Conservation (phyloP, 2,888 invertebrate genomes). For the Lamellibrachia columna region DNA sequence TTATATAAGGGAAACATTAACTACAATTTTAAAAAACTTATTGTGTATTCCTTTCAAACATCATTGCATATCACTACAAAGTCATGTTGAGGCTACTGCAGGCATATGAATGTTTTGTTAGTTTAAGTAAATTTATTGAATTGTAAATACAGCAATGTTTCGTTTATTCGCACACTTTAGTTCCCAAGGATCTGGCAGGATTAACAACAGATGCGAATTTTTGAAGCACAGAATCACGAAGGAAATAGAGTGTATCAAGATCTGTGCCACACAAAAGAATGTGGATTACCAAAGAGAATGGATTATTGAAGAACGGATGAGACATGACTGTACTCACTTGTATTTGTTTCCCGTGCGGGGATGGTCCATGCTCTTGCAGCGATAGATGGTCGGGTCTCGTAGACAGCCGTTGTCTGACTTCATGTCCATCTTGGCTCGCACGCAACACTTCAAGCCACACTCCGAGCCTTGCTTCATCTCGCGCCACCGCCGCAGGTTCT, state of each 20-base stretch:
- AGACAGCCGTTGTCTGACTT: slow-evolving; percentile 93
- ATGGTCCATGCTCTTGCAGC: slow-evolving; percentile 95
- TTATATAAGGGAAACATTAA: too few relatives aligned
- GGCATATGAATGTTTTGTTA: too few relatives aligned
- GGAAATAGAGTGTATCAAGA: not conserved
- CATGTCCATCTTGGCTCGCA: slow-evolving; percentile 98
- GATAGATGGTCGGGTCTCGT: slow-evolving; percentile 97
- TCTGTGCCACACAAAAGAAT: too few relatives aligned
- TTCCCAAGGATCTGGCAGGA: not conserved
- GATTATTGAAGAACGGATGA: not conserved
- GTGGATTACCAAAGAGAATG: not conserved
- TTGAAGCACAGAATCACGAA: too few relatives aligned
- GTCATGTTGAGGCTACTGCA: too few relatives aligned
- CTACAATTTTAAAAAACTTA: too few relatives aligned
- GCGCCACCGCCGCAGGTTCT: slow-evolving; percentile 89
- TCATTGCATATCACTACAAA: too few relatives aligned
- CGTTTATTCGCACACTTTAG: not conserved
- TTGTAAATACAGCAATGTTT: too few relatives aligned
- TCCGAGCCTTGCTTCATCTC: slow-evolving; percentile 90
- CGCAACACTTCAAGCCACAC: slow-evolving; percentile 87
- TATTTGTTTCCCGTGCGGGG: slow-evolving; percentile 93
- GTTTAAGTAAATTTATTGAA: too few relatives aligned
- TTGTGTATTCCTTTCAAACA: too few relatives aligned
- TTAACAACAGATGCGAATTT: too few relatives aligned
- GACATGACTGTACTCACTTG: slow-evolving; percentile 73